phyloP scores from a whole-genome alignment of 2,113 vertebrate genomes.

The Gulo gulo region DNA sequence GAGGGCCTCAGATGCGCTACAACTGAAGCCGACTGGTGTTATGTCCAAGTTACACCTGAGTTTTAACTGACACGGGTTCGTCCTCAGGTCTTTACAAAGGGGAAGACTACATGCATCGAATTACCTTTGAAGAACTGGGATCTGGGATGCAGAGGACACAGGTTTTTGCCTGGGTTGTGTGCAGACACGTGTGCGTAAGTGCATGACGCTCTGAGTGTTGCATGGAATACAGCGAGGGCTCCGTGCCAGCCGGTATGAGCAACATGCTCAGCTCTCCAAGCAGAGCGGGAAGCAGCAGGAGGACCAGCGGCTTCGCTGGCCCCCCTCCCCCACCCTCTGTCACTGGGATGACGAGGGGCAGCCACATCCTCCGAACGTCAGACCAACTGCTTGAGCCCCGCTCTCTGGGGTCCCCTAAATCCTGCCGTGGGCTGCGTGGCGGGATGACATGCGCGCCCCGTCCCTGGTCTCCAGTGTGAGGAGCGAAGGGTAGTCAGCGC shows the following conservation, averaged over 20 bases:
- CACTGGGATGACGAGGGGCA: not conserved
- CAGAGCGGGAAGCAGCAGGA: not conserved
- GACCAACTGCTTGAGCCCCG: not conserved
- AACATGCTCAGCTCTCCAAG: not conserved
- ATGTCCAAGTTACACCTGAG: not conserved
- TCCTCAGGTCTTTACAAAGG: not conserved
- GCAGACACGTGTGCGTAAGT: not conserved
- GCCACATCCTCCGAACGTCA: not conserved
- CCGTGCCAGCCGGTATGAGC: rapidly evolving
- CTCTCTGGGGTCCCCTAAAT: not conserved
- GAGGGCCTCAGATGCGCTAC: not conserved
- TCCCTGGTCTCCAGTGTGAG: not conserved
- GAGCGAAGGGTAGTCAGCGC: not conserved
- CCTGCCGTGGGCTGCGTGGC: not conserved
- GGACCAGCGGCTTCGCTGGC: not conserved
- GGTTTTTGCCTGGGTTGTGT: not conserved
- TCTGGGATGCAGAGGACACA: not conserved
- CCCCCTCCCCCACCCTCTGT: not conserved
- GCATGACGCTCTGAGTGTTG: too few relatives aligned
- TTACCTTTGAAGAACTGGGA: not conserved
- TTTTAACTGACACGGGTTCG: not conserved
- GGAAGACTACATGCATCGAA: not conserved
- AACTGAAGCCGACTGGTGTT: not conserved
- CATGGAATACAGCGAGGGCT: not conserved
- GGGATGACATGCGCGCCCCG: too few relatives aligned